These are phyloP conservation scores for Notiomystis cincta DNA, from an alignment of 2,113 vertebrate genomes.

Conservation along the genomic window DNA sequence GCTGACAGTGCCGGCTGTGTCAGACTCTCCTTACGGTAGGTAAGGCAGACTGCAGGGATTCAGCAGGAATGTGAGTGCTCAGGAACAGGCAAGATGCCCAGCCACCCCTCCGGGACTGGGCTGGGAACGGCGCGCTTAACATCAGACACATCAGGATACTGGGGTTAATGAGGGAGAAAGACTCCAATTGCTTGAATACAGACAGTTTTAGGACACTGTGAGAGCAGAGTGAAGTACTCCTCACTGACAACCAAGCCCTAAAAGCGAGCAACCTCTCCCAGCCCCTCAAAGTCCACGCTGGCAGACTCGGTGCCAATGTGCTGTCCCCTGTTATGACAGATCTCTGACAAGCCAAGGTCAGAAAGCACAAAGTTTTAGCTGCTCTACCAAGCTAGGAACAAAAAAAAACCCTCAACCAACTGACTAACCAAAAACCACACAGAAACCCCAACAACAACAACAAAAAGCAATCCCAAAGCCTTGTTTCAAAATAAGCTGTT, in stretches of 20 bases:
- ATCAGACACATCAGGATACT: background rate
- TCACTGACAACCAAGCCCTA: background rate
- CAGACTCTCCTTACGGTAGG: background rate
- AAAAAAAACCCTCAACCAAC: background rate
- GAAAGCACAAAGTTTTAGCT: background rate
- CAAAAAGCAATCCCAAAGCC: background rate
- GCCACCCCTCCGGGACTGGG: background rate
- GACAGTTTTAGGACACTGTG: background rate
- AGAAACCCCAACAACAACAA: background rate
- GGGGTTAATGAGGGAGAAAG: background rate
- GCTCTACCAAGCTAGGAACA: background rate
- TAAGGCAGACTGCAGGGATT: background rate
- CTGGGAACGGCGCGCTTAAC: rapidly evolving
- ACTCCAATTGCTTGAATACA: rapidly evolving
- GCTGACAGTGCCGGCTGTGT: background rate
- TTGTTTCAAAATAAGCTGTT: slow-evolving; percentile 14
- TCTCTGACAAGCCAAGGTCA: background rate
- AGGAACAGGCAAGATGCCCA: background rate
- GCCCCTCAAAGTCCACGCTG: background rate
- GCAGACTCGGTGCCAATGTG: background rate
- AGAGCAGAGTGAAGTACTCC: background rate
- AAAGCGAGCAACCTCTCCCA: background rate
- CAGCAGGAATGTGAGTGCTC: background rate
- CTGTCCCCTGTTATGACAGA: background rate
- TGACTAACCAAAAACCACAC: background rate